Conservation (phyloP, 2,888 invertebrate genomes). For the Adineta ricciae region DNA sequence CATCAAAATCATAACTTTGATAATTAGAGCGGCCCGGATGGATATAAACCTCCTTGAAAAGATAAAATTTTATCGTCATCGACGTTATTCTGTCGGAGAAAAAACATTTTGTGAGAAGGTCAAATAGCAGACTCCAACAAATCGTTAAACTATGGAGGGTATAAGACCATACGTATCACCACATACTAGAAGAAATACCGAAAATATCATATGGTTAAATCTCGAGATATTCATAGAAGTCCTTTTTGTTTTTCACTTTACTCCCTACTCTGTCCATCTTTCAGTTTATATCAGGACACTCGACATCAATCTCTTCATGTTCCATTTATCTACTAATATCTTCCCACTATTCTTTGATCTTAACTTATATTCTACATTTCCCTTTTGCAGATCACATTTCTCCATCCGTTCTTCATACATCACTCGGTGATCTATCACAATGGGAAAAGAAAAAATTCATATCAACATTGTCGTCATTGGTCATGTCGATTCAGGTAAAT, state of each 20-base stretch:
- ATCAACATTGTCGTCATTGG: slow-evolving; percentile 21
- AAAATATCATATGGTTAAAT: background rate
- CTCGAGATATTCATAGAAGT: background rate
- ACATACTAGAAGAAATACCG: background rate
- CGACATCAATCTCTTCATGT: too few relatives aligned
- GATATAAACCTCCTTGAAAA: background rate
- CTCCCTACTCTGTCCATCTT: too few relatives aligned
- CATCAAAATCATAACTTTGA: background rate
- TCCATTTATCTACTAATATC: too few relatives aligned
- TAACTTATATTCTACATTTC: too few relatives aligned
- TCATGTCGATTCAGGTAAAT: slow-evolving; percentile 19
- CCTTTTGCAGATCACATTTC: background rate
- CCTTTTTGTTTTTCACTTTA: background rate
- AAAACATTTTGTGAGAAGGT: background rate
- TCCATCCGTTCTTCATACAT: background rate
- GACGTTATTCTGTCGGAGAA: background rate
- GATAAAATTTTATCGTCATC: background rate
- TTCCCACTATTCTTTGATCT: too few relatives aligned
- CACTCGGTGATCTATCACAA: background rate
- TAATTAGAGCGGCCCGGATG: background rate
- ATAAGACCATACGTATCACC: background rate
- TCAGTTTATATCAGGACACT: too few relatives aligned
- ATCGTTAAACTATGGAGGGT: background rate
- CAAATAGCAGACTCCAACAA: background rate
- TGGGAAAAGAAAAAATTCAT: slow-evolving; percentile 9